These are phyloP conservation scores for Idaea dimidiata DNA, from an alignment of 2,888 invertebrate genomes.

Conservation along the genomic window DNA sequence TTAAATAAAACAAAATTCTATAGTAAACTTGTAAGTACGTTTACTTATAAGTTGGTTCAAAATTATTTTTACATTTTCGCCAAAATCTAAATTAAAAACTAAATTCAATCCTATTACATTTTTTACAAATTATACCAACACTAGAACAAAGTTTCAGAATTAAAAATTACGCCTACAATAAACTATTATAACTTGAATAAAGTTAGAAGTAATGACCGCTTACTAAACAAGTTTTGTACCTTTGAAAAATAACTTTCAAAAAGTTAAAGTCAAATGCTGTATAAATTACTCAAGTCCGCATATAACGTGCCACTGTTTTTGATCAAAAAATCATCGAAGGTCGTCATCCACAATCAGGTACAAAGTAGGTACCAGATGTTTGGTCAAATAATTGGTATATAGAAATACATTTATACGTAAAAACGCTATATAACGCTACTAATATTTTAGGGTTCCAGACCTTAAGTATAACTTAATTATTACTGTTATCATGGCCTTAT, in stretches of 20 bases:
- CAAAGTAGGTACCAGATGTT: too few relatives aligned
- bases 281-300: too few relatives aligned
- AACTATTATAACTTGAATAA: neutral
- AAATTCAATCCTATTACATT: conserved; percentile 5
- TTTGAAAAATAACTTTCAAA: neutral
- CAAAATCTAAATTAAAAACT: conserved; percentile 10
- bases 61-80: conserved; percentile 16
- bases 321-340: too few relatives aligned
- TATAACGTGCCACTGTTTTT: too few relatives aligned
- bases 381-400: too few relatives aligned
- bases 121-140: conserved; percentile 9
- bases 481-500: too few relatives aligned
- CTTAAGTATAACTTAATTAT: too few relatives aligned
- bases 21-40: conserved; percentile 28
- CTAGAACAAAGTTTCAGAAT: neutral
- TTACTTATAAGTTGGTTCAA: conserved; percentile 25
- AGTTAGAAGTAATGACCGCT: neutral
- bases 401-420: too few relatives aligned
- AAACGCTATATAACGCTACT: too few relatives aligned
- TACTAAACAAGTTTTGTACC: neutral
- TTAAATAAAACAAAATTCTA: conserved; percentile 7
- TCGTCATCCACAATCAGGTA: too few relatives aligned
- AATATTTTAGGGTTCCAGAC: too few relatives aligned
- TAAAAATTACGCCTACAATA: neutral
- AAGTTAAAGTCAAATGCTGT: neutral